Conservation (phyloP, 2,888 invertebrate genomes). For the Tinea trinotella region DNA sequence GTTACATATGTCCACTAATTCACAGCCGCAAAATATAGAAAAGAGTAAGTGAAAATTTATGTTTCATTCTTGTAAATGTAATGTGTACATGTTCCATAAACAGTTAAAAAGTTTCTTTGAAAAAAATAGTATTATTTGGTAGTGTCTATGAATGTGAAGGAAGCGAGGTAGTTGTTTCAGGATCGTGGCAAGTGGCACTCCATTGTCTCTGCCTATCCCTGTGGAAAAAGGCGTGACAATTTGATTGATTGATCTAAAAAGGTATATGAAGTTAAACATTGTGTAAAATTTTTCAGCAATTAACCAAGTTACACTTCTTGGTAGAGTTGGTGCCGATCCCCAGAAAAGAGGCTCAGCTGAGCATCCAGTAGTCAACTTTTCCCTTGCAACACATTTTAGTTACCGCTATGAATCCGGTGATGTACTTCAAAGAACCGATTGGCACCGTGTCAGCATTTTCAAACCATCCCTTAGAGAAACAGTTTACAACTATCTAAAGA, state of each 20-base stretch:
- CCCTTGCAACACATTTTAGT: constrained; percentile 90
- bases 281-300: constrained; percentile 62
- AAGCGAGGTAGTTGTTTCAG: no score
- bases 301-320: constrained; percentile 88
- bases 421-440: constrained; percentile 88
- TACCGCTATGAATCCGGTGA: constrained; percentile 87
- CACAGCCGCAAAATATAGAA: constrained; percentile 46
- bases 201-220: no score
- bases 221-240: no score
- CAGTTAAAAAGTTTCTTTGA: neutral
- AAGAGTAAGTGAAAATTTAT: constrained; percentile 43
- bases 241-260: no score
- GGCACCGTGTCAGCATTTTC: constrained; percentile 92
- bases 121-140: neutral
- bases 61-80: no score
- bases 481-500: constrained; percentile 84
- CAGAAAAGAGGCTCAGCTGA: constrained; percentile 85
- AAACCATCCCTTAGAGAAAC: constrained; percentile 86
- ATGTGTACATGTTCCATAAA: neutral
- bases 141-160: no score
- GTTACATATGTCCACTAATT: constrained; percentile 29
- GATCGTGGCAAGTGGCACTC: no score
- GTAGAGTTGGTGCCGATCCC: constrained; percentile 91
- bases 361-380: constrained; percentile 91
- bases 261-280: neutral